Evolutionary conservation across 2,113 vertebrate genomes (phyloP).

Genomic region (Rhipidura dahli): DNA sequence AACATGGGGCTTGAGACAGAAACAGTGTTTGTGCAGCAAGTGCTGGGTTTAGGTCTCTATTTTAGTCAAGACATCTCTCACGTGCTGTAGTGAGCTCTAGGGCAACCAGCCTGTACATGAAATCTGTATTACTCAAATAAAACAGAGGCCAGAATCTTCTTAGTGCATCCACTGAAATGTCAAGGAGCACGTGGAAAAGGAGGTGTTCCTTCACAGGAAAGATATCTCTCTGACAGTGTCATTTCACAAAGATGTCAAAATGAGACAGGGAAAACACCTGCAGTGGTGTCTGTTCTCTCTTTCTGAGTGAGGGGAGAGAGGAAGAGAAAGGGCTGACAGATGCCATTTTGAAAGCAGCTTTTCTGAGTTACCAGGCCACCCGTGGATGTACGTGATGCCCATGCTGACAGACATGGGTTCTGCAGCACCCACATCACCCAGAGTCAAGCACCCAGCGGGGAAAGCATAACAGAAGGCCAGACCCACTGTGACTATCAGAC

Average conservation of each 20-base stretch:
- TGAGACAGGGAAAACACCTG: background rate
- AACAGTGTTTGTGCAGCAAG: background rate
- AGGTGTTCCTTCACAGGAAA: background rate
- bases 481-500: background rate
- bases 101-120: fast-evolving
- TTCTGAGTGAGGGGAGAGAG: background rate
- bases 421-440: background rate
- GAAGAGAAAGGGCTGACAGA: background rate
- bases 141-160: background rate
- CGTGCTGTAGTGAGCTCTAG: background rate
- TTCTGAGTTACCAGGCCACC: background rate
- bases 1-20: background rate
- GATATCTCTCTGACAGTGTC: background rate
- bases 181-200: background rate
- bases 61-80: background rate
- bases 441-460: background rate
- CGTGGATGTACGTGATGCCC: background rate
- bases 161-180: background rate
- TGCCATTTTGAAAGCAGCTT: background rate
- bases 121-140: background rate
- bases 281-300: background rate
- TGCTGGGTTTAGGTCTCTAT: background rate
- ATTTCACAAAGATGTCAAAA: background rate
- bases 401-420: background rate
- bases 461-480: background rate